A percentile compares a stretch with the other conserved stretches of the same genome.
Evolutionary conservation across 2,113 vertebrate genomes (phyloP).

Genomic region (Embiotoca jacksoni): DNA sequence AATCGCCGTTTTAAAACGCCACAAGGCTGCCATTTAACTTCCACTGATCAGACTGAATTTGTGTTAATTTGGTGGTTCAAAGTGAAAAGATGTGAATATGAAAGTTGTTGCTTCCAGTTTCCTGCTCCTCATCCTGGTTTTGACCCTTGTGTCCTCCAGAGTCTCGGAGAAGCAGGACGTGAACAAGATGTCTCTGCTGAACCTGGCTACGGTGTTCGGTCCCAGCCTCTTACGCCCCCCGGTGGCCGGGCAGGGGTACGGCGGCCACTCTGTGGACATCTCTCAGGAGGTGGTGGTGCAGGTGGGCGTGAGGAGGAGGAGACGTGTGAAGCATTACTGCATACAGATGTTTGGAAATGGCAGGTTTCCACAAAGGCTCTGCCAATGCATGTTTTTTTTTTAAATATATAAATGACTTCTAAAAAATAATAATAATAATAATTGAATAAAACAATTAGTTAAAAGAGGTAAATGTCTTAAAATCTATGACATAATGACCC

Average conservation of each 20-base stretch:
- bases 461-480: no score
- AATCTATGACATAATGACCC: background rate
- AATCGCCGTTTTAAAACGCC: background rate
- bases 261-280: conserved; percentile 70
- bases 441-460: no score
- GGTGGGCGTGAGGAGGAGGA: conserved; percentile 58
- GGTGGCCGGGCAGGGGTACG: conserved; percentile 51
- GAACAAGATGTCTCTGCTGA: conserved; percentile 83
- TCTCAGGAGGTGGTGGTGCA: conserved; percentile 84
- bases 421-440: no score
- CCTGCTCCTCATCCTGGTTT: background rate
- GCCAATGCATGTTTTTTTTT: no score
- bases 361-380: no score
- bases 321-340: no score
- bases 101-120: background rate
- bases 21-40: background rate
- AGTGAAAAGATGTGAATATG: no score
- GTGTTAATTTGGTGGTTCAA: no score
- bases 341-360: no score
- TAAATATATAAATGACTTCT: no score
- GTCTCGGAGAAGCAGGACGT: conserved; percentile 74
- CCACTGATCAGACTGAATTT: no score
- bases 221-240: conserved; percentile 82
- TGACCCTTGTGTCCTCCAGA: conserved; percentile 44
- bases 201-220: conserved; percentile 85